Conservation (phyloP, 1,140 invertebrate species). For the Drosophila mojavensis region DNA sequence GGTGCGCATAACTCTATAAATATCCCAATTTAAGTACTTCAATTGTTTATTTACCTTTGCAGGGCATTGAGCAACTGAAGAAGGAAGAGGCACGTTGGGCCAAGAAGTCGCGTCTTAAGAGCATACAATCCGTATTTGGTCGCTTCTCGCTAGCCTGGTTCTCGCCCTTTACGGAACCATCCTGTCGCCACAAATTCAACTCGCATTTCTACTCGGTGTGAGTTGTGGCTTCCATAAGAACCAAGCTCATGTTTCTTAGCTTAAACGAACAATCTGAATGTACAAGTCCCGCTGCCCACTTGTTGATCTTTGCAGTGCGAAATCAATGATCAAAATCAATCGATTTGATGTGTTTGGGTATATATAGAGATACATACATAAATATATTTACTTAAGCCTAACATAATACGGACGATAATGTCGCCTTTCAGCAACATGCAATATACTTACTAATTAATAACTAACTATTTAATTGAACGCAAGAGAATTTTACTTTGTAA, state of each 20-base stretch:
- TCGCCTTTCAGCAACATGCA: conserved; percentile 28
- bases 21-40: not conserved
- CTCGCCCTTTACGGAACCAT: conserved; percentile 95
- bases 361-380: conserved; percentile 14
- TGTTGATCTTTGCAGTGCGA: conserved; percentile 56
- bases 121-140: conserved; percentile 97
- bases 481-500: conserved; percentile 34
- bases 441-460: conserved; percentile 52
- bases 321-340: conserved; percentile 29
- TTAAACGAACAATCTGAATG: conserved; percentile 66
- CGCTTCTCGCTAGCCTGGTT: conserved; percentile 97
- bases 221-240: conserved; percentile 2
- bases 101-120: conserved; percentile 96
- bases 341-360: conserved; percentile 23
- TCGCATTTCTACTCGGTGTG: conserved; percentile 91
- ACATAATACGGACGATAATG: conserved; percentile 18
- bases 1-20: conserved; percentile 85
- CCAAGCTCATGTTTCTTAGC: conserved; percentile 17
- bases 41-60: conserved; percentile 49
- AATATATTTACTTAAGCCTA: conserved; percentile 39
- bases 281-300: conserved; percentile 42
- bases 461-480: conserved; percentile 16
- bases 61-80: conserved; percentile 98
- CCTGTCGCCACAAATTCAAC: conserved; percentile 90
- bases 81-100: conserved; percentile 96